phyloP scores from a whole-genome alignment of 2,797 vertebrate genomes.

The Echeneis naucrates region DNA sequence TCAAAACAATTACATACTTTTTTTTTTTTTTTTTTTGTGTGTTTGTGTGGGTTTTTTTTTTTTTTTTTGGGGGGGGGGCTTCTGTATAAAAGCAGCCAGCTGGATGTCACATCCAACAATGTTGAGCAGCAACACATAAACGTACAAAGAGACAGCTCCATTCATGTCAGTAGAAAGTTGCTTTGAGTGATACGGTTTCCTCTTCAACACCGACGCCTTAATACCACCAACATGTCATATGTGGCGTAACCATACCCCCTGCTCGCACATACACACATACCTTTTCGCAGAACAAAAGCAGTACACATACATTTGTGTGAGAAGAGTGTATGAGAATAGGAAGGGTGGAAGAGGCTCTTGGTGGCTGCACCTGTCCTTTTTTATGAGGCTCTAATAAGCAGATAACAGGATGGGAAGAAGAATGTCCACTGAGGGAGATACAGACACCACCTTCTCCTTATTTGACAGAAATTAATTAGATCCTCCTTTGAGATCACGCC shows the following conservation, averaged over 20 bases:
- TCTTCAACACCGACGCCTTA: constrained; percentile 59
- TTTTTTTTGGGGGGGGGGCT: too few relatives aligned
- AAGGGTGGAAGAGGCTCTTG: constrained; percentile 72
- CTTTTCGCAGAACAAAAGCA: constrained; percentile 82
- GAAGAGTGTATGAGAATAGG: constrained; percentile 72
- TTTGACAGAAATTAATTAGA: constrained; percentile 75
- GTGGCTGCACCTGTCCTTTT: constrained; percentile 85
- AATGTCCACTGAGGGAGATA: constrained; percentile 48
- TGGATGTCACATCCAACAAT: not conserved
- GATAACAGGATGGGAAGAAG: constrained; percentile 68
- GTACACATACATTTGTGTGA: constrained; percentile 77
- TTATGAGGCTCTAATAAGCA: constrained; percentile 85
- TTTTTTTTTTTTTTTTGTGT: too few relatives aligned
- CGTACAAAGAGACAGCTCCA: constrained; percentile 31
- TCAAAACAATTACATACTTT: constrained; percentile 25
- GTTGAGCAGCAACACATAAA: constrained; percentile 2
- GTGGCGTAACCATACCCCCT: constrained; percentile 67
- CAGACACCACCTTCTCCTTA: constrained; percentile 57
- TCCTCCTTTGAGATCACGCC: constrained; percentile 56
- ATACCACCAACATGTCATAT: constrained; percentile 68
- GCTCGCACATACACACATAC: constrained; percentile 71
- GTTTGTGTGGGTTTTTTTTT: too few relatives aligned
- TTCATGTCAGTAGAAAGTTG: constrained; percentile 55
- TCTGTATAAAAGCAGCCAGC: constrained; percentile 21
- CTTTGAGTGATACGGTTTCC: constrained; percentile 66